These are phyloP conservation scores for Ceramica pisi DNA, from an alignment of 2,888 invertebrate genomes.

Conservation along the genomic window DNA sequence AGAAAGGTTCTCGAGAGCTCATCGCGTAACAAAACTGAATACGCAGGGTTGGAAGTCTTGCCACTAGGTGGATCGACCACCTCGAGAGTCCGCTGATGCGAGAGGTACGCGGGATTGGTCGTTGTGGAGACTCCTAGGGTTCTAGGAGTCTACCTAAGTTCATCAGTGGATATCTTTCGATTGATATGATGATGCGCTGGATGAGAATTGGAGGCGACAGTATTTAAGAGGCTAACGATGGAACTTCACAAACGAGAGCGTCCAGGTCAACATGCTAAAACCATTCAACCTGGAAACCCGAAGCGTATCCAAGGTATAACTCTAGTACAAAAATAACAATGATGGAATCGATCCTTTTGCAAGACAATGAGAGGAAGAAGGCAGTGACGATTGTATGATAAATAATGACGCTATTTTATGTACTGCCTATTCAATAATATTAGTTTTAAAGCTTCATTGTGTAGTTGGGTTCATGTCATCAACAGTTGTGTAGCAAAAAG, in stretches of 20 bases:
- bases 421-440: constrained; percentile 26
- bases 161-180: neutral
- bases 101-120: neutral
- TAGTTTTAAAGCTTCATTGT: constrained; percentile 31
- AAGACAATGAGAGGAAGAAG: constrained; percentile 69
- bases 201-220: neutral
- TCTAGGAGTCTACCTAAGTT: neutral
- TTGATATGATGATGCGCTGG: neutral
- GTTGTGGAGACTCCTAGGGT: neutral
- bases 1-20: neutral
- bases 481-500: neutral
- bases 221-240: neutral
- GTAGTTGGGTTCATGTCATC: neutral
- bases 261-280: neutral
- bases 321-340: constrained; percentile 52
- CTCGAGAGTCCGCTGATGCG: neutral
- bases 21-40: neutral
- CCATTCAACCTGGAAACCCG: constrained; percentile 3
- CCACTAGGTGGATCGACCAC: neutral
- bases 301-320: constrained; percentile 5
- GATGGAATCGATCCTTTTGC: constrained; percentile 60
- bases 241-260: too few relatives aligned
- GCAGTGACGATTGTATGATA: constrained; percentile 61
- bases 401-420: constrained; percentile 50
- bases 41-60: neutral